Evolutionary conservation across 2,888 invertebrate species (phyloP), one percentile per base, ranked within the genome.

Genomic region (Euzophera pinguis): DNA sequence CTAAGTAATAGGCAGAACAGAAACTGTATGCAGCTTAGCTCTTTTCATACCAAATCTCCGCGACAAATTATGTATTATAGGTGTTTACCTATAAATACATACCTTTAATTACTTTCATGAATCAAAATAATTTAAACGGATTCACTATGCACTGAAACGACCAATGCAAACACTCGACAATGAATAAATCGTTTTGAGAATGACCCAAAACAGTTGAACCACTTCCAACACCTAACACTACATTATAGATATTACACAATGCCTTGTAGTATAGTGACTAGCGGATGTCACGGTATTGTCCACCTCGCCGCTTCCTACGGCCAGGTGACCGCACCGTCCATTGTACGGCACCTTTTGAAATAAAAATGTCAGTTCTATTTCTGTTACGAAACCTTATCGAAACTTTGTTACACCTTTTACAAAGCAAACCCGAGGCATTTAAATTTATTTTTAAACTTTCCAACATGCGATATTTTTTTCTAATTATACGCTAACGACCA

Each of bases 331-430:
- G 14, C 37, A 27, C 38, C 7, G 38, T 4, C 14, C 49, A 50
- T 50, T 50, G 49, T 41, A 16, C 39, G 10, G 7, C 39, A 27
- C n/a, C 39, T 50, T 50, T 50, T 32, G 38, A 50, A 49, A 50
- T 32, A 48, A 50, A 27, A 50, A 50, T 39, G 32, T 13, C 39
- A 14, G 29, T 32, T 10, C 39, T 29, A 49, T 49, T 49, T 38
- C 48, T 22, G 27, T 32, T 45, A 16, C 45, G 16, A 45, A 45
- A 34, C 45, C 14, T 32, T 45, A 45, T 45, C 45, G 45, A 32
- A 45, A 45, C 45, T 45, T 14, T 8, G n/a, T 14, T 22, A 8
- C 9, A 41, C 10, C 17, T 17, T 17, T 16, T 17, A 17, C 16
- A 8, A 9, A 39, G 7, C 32, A 32, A 32, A 13, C 13, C 13